Evolutionary conservation across 2,797 vertebrate genomes (phyloP).

Genomic region (Borostomias antarcticus): DNA sequence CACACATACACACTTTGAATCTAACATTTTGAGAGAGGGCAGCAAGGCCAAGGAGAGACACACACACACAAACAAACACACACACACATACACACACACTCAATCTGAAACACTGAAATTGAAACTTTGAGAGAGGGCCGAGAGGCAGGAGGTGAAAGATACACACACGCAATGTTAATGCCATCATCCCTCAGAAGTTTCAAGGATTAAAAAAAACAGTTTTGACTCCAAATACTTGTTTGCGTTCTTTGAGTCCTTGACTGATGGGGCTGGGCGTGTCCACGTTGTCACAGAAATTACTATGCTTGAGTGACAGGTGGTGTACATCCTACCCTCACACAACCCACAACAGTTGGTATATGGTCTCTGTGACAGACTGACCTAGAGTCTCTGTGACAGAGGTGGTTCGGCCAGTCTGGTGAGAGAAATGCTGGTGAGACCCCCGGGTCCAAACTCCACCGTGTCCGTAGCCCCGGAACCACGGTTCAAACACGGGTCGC

Average conservation of each 20-base stretch:
- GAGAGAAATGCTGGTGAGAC: too few relatives aligned
- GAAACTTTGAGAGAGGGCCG: too few relatives aligned
- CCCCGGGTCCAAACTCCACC: too few relatives aligned
- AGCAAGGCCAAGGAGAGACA: slow-evolving; percentile 86
- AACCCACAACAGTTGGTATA: slow-evolving; percentile 42
- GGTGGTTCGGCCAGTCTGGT: too few relatives aligned
- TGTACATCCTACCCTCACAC: slow-evolving; percentile 47
- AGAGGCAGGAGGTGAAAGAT: too few relatives aligned
- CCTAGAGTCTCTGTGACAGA: too few relatives aligned
- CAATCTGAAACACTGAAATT: too few relatives aligned
- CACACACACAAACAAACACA: slow-evolving; percentile 14
- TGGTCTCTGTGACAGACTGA: not conserved
- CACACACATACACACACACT: not conserved
- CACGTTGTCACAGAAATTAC: slow-evolving; percentile 57
- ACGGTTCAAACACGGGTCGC: too few relatives aligned
- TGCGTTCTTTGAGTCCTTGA: slow-evolving; percentile 51
- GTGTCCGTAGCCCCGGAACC: too few relatives aligned
- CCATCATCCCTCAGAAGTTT: not conserved
- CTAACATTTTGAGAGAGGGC: slow-evolving; percentile 94
- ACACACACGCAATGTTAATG: too few relatives aligned
- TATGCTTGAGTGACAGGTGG: slow-evolving; percentile 43
- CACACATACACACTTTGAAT: not conserved
- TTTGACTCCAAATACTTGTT: not conserved
- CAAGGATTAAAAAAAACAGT: not conserved
- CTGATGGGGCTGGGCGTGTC: slow-evolving; percentile 18